phyloP scores from a whole-genome alignment of 2,113 vertebrate species.

The Brienomyrus brachyistius region DNA sequence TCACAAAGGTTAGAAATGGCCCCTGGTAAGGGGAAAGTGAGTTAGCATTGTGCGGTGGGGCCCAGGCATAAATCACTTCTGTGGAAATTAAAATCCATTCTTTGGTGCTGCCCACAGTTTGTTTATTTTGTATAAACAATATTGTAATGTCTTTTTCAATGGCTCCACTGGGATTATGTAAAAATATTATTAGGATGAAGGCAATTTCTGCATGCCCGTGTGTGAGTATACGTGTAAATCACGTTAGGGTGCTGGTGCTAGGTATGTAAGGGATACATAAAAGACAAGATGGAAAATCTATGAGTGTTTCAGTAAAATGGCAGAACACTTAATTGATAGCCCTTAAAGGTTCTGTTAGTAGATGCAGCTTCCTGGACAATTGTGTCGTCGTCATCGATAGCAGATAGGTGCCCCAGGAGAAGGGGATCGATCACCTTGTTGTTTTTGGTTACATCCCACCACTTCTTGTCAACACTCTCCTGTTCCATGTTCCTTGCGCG shows the following conservation, averaged over 20 bases:
- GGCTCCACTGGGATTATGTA: not conserved
- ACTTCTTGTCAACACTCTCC: slow-evolving; percentile 51
- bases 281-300: not conserved
- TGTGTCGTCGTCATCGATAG: not conserved
- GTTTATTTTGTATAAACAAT: not conserved
- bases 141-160: not conserved
- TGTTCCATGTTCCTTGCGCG: slow-evolving; percentile 51
- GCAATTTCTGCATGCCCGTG: not conserved
- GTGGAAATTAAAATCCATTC: not conserved
- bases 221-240: not conserved
- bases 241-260: not conserved
- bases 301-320: not conserved
- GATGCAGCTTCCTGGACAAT: not conserved
- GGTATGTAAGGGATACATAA: not conserved
- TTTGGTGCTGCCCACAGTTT: not conserved
- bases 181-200: not conserved
- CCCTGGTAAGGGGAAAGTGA: not conserved
- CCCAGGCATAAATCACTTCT: not conserved
- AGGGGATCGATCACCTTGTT: not conserved
- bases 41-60: not conserved
- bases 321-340: not conserved
- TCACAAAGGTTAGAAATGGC: not conserved
- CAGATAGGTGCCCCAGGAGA: not conserved
- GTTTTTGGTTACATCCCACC: slow-evolving; percentile 21
- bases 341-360: not conserved